Conservation (phyloP, 2,888 invertebrate genomes). For the Pristionchus entomophagus region DNA sequence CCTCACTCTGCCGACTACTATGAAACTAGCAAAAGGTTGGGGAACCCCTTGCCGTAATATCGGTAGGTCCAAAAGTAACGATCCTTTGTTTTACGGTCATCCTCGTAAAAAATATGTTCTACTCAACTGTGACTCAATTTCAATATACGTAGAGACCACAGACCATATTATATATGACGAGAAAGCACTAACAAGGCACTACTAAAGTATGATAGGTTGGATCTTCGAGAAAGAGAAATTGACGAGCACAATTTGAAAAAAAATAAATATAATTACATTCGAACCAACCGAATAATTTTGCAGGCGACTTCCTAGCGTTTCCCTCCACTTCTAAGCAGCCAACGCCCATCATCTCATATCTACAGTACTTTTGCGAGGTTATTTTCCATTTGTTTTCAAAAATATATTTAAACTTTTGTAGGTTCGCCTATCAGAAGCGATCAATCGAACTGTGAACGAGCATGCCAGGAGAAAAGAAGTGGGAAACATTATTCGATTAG, state of each 20-base stretch:
- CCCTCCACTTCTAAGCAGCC: slow-evolving; percentile 39
- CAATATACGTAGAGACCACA: too few species aligned
- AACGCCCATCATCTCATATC: slow-evolving; percentile 18
- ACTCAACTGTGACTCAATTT: too few species aligned
- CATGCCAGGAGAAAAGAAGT: slow-evolving; percentile 33
- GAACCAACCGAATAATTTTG: background rate
- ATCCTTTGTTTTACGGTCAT: too few species aligned
- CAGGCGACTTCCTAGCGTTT: slow-evolving; percentile 20
- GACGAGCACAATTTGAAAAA: too few species aligned
- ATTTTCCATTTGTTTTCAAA: background rate
- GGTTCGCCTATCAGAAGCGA: slow-evolving; percentile 33
- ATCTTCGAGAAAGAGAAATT: too few species aligned
- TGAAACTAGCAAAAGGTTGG: background rate
- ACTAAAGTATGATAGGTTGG: too few species aligned
- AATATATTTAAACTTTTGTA: background rate
- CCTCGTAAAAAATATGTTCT: too few species aligned
- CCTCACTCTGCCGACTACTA: slow-evolving; percentile 24
- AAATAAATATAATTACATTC: too few species aligned
- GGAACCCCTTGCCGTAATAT: background rate
- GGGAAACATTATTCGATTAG: background rate
- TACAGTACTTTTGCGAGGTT: slow-evolving; percentile 42
- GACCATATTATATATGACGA: too few species aligned
- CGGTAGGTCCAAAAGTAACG: too few species aligned
- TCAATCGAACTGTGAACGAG: background rate
- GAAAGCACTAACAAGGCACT: too few species aligned